phyloP scores from a whole-genome alignment of 2,797 vertebrate genomes.

The Etheostoma perlongum region DNA sequence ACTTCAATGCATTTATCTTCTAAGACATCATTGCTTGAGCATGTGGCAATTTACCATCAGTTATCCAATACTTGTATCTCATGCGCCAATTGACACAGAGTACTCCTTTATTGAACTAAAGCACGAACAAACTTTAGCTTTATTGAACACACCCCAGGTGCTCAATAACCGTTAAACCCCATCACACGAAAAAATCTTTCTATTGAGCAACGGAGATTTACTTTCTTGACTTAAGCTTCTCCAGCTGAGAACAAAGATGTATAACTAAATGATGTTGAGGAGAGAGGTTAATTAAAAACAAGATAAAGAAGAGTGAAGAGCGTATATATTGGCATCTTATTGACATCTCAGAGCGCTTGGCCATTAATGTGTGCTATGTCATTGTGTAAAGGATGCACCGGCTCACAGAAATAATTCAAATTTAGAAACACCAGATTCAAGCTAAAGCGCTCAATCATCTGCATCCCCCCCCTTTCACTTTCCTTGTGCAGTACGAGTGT shows the following conservation, averaged over 20 bases:
- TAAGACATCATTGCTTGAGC: constrained; percentile 25
- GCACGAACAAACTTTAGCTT: constrained; percentile 75
- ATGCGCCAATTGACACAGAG: constrained; percentile 72
- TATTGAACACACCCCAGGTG: constrained; percentile 81
- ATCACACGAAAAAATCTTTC: constrained; percentile 70
- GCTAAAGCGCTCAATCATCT: constrained; percentile 73
- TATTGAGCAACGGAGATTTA: constrained; percentile 72
- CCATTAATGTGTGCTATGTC: constrained; percentile 70
- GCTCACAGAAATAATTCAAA: constrained; percentile 73
- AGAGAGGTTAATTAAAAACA: constrained; percentile 70
- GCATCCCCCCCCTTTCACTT: constrained; percentile 18
- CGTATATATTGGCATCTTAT: constrained; percentile 63
- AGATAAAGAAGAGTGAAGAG: constrained; percentile 63
- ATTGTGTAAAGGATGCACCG: constrained; percentile 52
- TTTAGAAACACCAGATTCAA: constrained; percentile 71
- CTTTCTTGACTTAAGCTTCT: constrained; percentile 69
- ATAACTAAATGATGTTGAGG: constrained; percentile 61
- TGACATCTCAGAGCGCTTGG: constrained; percentile 58
- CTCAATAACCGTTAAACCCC: constrained; percentile 78
- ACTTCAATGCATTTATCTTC: constrained; percentile 33
- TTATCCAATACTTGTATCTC: constrained; percentile 62
- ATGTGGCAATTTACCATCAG: constrained; percentile 51
- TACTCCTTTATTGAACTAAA: constrained; percentile 73
- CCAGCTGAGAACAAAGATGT: constrained; percentile 75
- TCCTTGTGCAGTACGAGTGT: constrained; percentile 34